Evolutionary conservation across 2,888 invertebrate species (phyloP), one percentile per base, ranked within the genome.

Genomic region (Aleiodes leptofemur): DNA sequence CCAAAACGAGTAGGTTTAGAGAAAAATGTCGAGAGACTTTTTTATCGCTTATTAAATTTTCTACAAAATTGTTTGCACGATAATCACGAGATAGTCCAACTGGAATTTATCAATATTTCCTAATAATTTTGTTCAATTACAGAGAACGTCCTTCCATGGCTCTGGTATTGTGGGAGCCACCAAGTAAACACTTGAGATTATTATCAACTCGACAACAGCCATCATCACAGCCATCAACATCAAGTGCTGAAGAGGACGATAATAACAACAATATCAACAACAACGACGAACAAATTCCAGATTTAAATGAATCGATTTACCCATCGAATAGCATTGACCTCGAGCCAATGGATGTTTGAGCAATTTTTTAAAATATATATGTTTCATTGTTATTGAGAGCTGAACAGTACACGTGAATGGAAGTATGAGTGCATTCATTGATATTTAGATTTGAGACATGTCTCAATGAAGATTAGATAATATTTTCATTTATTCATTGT

Each of bases 161-260:
- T 4, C 86, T 96, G 79, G 95, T 96, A 1, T 91, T 96, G 9
- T 96, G 96, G 96, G 94, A 95, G 85, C 96, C 96, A 0, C 93
- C 94, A 73, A 92, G 92, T 34, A 91, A 91, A 79, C 90, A 84
- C 91, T 91, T 89, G 91, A 83, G 85, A 61, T 76, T 86, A 31
- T 76, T 87, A 3, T 78, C 86, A 1, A 78, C 76, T 5, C 81
- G 83, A 9, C 79, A 84, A 59, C 80, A 83, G 34, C 83, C 79
- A n/a, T 77, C 80, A 3, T 79, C 83, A n/a, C 79, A 81, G 34
- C 80, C 82, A 0, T 79, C 56, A 50, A 14, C 48, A 1, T 29
- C 64, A 13, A 50, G 59, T 5, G 34, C 71, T 0, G 74, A 82
- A 3, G 80, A 81, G 0, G 81, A 85, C 29, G 82, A 83, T 38